These are phyloP conservation scores for Drosophila nigrodunni DNA, from an alignment of 1,140 invertebrate genomes.

Conservation along the genomic window DNA sequence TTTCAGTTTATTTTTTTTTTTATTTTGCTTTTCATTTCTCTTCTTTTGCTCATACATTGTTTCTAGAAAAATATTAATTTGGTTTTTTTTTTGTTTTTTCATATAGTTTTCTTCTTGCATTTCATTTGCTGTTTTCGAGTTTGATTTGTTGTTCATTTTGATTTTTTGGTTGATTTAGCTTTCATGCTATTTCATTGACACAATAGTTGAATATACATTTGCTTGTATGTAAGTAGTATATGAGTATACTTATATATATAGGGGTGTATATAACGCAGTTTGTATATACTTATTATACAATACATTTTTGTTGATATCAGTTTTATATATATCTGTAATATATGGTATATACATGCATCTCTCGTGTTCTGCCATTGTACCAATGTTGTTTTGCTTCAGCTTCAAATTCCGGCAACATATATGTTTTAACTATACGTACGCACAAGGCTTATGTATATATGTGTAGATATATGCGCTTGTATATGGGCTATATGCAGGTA, in stretches of 20 bases:
- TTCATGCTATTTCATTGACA: conserved; percentile 73
- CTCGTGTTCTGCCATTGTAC: no score
- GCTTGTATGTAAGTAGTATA: conserved; percentile 5
- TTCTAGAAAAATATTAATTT: conserved; percentile 72
- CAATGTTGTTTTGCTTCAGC: no score
- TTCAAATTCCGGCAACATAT: no score
- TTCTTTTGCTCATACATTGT: conserved; percentile 59
- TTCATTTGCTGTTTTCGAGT: conserved; percentile 22
- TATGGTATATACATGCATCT: conserved; percentile 20
- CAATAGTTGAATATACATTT: conserved; percentile 53
- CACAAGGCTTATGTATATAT: no score
- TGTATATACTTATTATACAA: conserved; percentile 61
- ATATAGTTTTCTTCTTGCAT: conserved; percentile 23
- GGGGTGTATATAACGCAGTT: conserved; percentile 68
- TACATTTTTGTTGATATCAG: conserved; percentile 55
- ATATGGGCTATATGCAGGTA: conserved; percentile 45
- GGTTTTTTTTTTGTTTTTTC: conserved; percentile 16
- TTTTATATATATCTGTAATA: conserved; percentile 24
- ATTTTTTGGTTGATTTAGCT: conserved; percentile 50
- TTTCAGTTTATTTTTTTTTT: conserved; percentile 47
- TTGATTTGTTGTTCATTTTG: conserved; percentile 10
- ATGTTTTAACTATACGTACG: no score
- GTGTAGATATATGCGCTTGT: conserved; percentile 16
- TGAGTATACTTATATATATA: conserved; percentile 54
- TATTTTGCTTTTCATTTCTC: conserved; percentile 37